Percentiles rank a stretch among this genome's conserved stretches.
phyloP scores from a whole-genome alignment of 2,797 vertebrate species.

The Scolopax bukidnonensis region DNA sequence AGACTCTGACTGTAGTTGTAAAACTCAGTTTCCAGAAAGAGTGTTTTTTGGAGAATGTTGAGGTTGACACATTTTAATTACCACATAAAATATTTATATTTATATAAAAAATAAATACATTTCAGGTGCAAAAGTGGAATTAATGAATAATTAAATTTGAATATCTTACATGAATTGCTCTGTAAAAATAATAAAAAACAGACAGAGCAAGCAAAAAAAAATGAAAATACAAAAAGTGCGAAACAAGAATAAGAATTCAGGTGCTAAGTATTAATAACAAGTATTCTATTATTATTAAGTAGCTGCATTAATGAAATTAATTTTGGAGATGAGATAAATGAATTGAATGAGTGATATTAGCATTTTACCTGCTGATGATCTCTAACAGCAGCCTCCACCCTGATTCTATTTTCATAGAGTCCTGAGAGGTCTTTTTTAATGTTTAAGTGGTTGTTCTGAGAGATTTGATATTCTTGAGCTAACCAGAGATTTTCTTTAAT shows the following conservation, averaged over 20 bases:
- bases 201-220: background rate
- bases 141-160: background rate
- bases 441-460: slow-evolving; percentile 71
- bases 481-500: slow-evolving; percentile 81
- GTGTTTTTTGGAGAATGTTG: background rate
- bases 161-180: background rate
- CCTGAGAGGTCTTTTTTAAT: slow-evolving; percentile 74
- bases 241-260: background rate
- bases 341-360: background rate
- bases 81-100: background rate
- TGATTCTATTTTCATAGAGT: slow-evolving; percentile 69
- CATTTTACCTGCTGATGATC: slow-evolving; percentile 81
- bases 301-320: background rate
- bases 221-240: background rate
- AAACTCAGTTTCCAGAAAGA: background rate
- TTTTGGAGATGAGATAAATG: background rate
- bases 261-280: background rate
- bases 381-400: slow-evolving; percentile 56
- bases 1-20: background rate
- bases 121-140: background rate
- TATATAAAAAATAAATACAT: background rate
- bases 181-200: background rate
- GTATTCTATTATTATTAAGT: background rate
- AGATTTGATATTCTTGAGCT: slow-evolving; percentile 76
- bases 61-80: background rate